These are phyloP conservation scores for Dasyprocta punctata DNA, from an alignment of 2,113 vertebrate genomes.

Conservation along the genomic window DNA sequence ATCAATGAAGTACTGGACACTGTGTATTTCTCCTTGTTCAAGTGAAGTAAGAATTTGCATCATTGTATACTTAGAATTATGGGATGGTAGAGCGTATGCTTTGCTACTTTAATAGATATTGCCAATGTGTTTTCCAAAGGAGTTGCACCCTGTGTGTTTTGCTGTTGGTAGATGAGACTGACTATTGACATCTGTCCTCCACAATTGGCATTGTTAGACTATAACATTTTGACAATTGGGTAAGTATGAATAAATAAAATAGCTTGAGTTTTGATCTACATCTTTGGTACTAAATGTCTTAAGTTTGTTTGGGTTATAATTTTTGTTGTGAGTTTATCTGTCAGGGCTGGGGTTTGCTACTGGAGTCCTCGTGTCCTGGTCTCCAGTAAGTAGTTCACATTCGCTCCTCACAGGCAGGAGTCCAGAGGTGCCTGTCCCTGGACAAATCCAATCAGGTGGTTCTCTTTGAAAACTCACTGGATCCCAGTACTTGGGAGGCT, in stretches of 20 bases:
- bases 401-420: background rate
- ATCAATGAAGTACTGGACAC: background rate
- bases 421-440: background rate
- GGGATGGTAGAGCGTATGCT: background rate
- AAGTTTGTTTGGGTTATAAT: background rate
- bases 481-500: too few species aligned
- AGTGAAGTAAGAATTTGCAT: background rate
- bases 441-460: background rate
- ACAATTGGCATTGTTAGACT: background rate
- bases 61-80: background rate
- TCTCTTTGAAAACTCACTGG: slow-evolving; percentile 16
- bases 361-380: background rate
- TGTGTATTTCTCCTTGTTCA: background rate
- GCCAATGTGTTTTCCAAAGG: background rate
- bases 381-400: background rate
- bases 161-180: background rate
- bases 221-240: background rate
- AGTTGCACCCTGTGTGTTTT: background rate
- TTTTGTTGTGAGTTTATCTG: background rate
- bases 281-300: background rate
- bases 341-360: background rate
- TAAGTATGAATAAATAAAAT: background rate
- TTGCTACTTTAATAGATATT: background rate
- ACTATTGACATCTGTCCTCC: background rate
- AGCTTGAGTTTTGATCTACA: background rate